Percentiles rank a stretch among this genome's conserved stretches.
phyloP scores from a whole-genome alignment of 2,888 invertebrate genomes.

The Lepidocyrtinus sp. region DNA sequence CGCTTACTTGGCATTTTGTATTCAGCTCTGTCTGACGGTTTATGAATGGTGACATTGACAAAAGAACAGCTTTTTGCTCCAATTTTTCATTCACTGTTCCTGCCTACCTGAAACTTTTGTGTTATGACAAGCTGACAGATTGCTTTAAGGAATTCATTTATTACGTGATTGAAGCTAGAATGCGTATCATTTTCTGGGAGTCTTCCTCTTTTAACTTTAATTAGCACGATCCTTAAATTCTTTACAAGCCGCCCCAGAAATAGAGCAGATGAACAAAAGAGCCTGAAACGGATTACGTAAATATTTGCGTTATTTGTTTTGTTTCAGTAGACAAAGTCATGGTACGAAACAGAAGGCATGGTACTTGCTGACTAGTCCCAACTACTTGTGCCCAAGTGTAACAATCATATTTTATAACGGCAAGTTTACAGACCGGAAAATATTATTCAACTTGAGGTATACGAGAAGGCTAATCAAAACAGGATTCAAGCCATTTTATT shows the following conservation, averaged over 20 bases:
- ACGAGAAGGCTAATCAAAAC: conserved; percentile 21
- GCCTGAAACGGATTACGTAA: too few species aligned
- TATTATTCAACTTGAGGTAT: conserved; percentile 25
- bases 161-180: not conserved
- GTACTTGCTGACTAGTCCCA: too few species aligned
- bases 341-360: too few species aligned
- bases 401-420: conserved; percentile 19
- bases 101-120: too few species aligned
- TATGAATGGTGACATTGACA: not conserved
- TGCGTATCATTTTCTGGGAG: not conserved
- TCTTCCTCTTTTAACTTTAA: too few species aligned
- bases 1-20: not conserved
- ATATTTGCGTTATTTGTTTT: too few species aligned
- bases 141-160: not conserved
- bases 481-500: conserved; percentile 29
- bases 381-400: conserved; percentile 3
- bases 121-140: not conserved
- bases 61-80: not conserved
- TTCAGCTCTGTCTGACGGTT: not conserved
- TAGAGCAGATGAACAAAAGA: too few species aligned
- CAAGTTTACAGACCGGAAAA: conserved; percentile 51
- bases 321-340: too few species aligned
- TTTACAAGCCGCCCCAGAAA: too few species aligned
- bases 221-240: too few species aligned
- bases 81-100: not conserved